phyloP scores from a whole-genome alignment of 2,888 invertebrate genomes.

The Scelioninae gen. 2 region DNA sequence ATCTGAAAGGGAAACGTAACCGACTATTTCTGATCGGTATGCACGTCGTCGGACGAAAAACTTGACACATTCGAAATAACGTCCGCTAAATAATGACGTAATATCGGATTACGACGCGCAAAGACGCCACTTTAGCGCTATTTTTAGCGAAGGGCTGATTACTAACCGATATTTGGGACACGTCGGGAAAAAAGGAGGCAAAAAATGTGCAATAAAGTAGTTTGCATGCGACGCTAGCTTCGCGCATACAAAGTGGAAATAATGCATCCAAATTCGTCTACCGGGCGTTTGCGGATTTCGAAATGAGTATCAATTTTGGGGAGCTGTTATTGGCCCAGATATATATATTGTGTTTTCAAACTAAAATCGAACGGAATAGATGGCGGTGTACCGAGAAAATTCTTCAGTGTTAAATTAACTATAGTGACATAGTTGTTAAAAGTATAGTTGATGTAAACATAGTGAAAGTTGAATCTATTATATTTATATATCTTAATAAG shows the following conservation, averaged over 20 bases:
- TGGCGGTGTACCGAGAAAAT: too few species aligned
- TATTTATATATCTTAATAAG: too few species aligned
- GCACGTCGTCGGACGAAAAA: conserved; percentile 7
- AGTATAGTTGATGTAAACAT: too few species aligned
- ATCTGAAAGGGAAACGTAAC: conserved; percentile 39
- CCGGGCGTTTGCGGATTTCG: conserved; percentile 16
- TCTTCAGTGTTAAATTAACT: too few species aligned
- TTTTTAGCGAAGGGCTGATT: conserved; percentile 29
- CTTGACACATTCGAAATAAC: conserved; percentile 14
- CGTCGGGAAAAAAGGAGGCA: conserved; percentile 4
- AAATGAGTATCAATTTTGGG: conserved; percentile 34
- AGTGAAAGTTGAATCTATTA: too few species aligned
- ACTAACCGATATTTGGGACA: conserved; percentile 16
- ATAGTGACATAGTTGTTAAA: too few species aligned
- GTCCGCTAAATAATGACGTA: conserved; percentile 36
- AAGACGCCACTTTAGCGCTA: conserved; percentile 26
- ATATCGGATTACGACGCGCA: conserved; percentile 13
- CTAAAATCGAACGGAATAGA: conserved; percentile 26
- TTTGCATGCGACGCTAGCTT: conserved; percentile 32
- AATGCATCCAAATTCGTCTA: conserved; percentile 38
- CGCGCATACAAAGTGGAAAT: conserved; percentile 40
- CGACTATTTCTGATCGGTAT: conserved; percentile 35
- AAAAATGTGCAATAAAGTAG: neutral
- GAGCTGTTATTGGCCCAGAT: conserved; percentile 24
- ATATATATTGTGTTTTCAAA: conserved; percentile 28